Percentiles rank a stretch among this genome's conserved stretches.
phyloP scores from a whole-genome alignment of 2,113 vertebrate species.

The Thinocorus orbignyianus region DNA sequence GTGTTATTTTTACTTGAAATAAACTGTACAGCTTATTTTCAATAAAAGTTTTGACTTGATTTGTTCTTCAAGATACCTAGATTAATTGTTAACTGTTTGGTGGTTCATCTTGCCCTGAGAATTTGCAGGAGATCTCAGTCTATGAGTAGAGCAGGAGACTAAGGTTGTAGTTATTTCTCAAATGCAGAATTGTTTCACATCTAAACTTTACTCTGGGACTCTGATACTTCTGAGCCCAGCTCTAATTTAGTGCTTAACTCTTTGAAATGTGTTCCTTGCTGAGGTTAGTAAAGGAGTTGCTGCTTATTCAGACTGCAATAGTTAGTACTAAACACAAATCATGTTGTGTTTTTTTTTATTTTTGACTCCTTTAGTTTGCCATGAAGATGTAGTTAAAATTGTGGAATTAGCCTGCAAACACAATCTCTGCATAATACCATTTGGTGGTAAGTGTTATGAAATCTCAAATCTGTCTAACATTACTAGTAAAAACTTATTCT shows the following conservation, averaged over 20 bases:
- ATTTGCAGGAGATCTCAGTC: neutral
- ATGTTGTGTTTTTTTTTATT: neutral
- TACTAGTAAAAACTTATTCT: neutral
- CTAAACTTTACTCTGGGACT: neutral
- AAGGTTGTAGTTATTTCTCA: neutral
- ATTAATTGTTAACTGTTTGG: neutral
- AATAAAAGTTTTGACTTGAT: neutral
- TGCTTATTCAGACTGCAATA: neutral
- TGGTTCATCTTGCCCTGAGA: neutral
- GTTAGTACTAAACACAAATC: neutral
- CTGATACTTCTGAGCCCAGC: neutral
- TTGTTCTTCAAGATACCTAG: neutral
- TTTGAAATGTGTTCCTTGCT: neutral
- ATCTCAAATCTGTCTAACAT: neutral
- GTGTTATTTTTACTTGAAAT: neutral
- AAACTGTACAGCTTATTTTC: neutral
- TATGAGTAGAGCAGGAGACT: neutral
- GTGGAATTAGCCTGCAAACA: slow-evolving; percentile 95
- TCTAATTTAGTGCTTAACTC: neutral
- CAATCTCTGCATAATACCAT: slow-evolving; percentile 95
- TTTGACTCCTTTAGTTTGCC: slow-evolving; percentile 81
- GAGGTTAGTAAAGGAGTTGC: neutral
- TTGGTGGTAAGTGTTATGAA: slow-evolving; percentile 86
- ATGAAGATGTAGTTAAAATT: slow-evolving; percentile 93
- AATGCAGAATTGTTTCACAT: neutral